Evolutionary conservation across 2,888 invertebrate genomes (phyloP), one percentile per base, ranked within the genome.

Genomic region (Holacanthella duospinosa): DNA sequence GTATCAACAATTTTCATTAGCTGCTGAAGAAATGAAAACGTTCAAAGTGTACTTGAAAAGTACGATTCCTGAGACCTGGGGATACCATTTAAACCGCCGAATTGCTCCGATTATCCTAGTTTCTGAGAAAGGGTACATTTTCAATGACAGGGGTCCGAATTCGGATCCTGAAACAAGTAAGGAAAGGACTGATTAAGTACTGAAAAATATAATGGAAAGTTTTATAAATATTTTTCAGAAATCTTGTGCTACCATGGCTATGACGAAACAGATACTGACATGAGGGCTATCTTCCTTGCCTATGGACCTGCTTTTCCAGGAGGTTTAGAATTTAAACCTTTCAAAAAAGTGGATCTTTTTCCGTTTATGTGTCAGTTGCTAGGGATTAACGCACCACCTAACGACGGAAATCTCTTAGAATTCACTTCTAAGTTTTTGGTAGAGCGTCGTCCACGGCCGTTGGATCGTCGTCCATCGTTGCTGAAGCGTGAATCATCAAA

Each of bases 241-340:
- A n/a, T n/a, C n/a, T n/a, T n/a, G n/a, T n/a, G n/a, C n/a, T 75
- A 82, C 25, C 86, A 86, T 74, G 87, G 87, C 1, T 87, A 85
- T 74, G 83, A 85, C 73, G 84, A 85, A 73, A 77, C 75, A 56
- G 76, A 79, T 1, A 67, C 74, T 48, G 77, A 78, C 62, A 87
- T 88, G 87, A 82, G 81, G 70, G 83, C 86, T 3, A 82, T 85
- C 72, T 87, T 88, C 75, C 82, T 87, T 74, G 86, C 85, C 0
- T 78, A 80, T 66, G 87, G 87, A 2, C 87, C 87, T 1, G 79
- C 78, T 66, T 83, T 87, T 70, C 80, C 80, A 69, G 74, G 43
- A 26, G 67, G 69, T 12, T 43, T 48, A n/a, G 12, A 60, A 43
- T 43, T 53, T 6, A 16, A 79, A 2, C 82, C 85, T 0, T 84